Evolutionary conservation across 1,140 invertebrate species (phyloP), one percentile per base, ranked within the genome.

Genomic region (Parasteatoda tepidariorum): DNA sequence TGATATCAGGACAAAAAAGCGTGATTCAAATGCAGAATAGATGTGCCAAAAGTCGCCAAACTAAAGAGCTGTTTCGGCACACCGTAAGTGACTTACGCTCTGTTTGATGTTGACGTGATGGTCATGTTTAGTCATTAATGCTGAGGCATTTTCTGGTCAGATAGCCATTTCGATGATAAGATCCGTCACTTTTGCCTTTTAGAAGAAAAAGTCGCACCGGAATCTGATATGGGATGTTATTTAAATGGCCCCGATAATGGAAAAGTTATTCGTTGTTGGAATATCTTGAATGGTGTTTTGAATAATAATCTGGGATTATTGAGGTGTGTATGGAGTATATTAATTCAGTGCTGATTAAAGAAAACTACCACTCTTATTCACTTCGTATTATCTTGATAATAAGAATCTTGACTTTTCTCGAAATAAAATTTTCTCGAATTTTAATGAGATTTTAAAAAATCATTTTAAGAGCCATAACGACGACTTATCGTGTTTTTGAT

Each of bases 171-270:
- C 34, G 33, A 34, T 38, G 34, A 68, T 33, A 48, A 48, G 4
- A 18, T 4, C 38, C 38, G 38, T 48, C 38, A 4, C 38, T 13
- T 9, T 48, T 18, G 38, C 38, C 4, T 48, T 48, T 48, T 48
- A 18, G 38, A 48, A 48, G 38, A 48, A 18, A 48, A 48, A 48
- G 18, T 13, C 9, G 9, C 38, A 48, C 38, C 41, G 33, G 26
- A n/a, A 68, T 68, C 66, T 68, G 66, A 68, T 68, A 68, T n/a
- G 9, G n/a, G 66, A 34, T 15, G 38, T 68, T 38, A 68, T 68
- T 68, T 68, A 68, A 68, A 24, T 22, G 34, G 33, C 11, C 9
- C 33, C 38, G 38, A 68, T 15, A 41, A 24, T 41, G 66, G 38
- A 38, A 68, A 26, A 68, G 34, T 68, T 68, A 22, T 68, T 33